phyloP scores from a whole-genome alignment of 2,113 vertebrate species.

The Nannospalax galili region DNA sequence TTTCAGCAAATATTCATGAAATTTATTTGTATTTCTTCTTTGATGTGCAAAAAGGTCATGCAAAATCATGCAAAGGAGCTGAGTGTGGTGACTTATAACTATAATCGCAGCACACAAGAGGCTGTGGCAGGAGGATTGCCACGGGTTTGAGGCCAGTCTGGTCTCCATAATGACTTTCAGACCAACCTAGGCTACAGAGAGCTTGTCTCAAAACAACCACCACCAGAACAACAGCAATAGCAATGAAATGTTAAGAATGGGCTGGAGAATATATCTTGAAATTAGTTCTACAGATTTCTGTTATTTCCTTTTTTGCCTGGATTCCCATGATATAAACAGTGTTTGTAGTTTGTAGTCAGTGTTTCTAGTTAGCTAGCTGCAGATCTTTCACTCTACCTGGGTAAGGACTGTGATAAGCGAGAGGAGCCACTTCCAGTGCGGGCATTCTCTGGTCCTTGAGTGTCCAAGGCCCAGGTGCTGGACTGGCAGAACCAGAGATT shows the following conservation, averaged over 20 bases:
- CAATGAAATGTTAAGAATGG: background rate
- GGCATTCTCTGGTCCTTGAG: background rate
- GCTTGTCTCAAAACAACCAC: background rate
- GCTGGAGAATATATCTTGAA: background rate
- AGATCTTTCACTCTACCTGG: background rate
- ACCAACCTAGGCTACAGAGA: background rate
- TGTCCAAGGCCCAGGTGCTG: background rate
- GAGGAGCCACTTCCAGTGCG: background rate
- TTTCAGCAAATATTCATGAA: slow-evolving; percentile 11
- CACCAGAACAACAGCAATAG: background rate
- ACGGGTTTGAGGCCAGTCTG: background rate
- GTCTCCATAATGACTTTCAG: background rate
- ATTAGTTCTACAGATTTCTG: background rate
- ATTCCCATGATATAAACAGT: background rate
- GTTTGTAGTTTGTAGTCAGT: too few species aligned
- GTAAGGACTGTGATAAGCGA: background rate
- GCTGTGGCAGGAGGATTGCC: background rate
- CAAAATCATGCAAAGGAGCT: background rate
- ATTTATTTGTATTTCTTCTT: slow-evolving; percentile 31
- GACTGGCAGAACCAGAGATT: background rate
- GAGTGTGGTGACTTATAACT: background rate
- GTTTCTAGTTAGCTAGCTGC: background rate
- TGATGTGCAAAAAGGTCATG: background rate
- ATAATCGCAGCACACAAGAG: background rate
- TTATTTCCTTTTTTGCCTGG: background rate